Evolutionary conservation across 2,888 invertebrate species (phyloP), one percentile per base, ranked within the genome.

Genomic region (Caenorhabditis angaria): DNA sequence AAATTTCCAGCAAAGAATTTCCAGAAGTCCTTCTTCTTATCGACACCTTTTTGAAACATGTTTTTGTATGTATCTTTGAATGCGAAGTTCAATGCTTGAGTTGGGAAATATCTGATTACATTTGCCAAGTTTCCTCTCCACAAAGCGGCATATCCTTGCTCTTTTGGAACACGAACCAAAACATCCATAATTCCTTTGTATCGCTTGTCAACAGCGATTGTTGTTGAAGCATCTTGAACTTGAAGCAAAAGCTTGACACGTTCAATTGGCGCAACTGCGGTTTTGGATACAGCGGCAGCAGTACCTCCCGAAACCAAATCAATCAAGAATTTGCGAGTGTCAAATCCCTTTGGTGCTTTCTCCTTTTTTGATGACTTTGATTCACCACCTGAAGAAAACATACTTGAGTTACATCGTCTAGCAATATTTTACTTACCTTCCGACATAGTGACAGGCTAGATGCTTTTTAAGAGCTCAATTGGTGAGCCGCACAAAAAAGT

Each of bases 241-340:
- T 95, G 95, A 81, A 95, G 91, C 73, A 96, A 91, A 84, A 96
- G 90, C 89, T 95, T 95, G 63, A 95, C 94, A 88, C 95, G 91
- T 90, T 96, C 95, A 87, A 96, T 95, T 66, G 96, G 95, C 22
- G 96, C 95, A 73, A 95, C 94, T 50, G 93, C 92, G 55, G 95
- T 96, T 89, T 96, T 96, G 61, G 95, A 94, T 79, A 95, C 92
- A 51, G 95, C 95, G 32, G 95, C 95, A 64, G 83, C 84, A 67
- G 84, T 84, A 73, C 82, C 84, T 80, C 84, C 84, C 66, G 82
- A 80, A 59, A 78, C 80, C 63, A 84, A 76, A 74, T 84, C 84
- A 72, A 84, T 80, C 66, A 82, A 65, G 84, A 84, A 84, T 65
- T 84, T 84, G 68, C 54, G 81, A 71, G 82, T 68, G 66, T 84